Conservation (phyloP, 2,113 vertebrate genomes). For the Ciconia boyciana region DNA sequence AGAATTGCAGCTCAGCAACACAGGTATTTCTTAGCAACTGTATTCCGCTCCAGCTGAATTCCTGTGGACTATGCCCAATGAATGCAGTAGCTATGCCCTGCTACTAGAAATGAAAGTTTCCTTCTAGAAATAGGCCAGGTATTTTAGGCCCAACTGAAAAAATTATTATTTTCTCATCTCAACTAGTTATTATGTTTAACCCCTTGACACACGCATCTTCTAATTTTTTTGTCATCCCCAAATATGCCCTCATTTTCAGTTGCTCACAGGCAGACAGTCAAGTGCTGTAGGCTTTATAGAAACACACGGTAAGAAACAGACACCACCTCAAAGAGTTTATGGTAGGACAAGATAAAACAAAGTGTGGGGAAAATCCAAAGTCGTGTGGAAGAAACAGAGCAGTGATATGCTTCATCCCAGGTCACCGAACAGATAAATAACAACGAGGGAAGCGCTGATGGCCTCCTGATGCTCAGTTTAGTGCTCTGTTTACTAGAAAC, state of each 20-base stretch:
- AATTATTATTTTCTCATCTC: background rate
- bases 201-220: background rate
- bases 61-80: background rate
- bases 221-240: background rate
- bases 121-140: background rate
- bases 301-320: background rate
- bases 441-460: background rate
- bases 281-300: background rate
- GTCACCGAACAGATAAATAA: background rate
- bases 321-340: background rate
- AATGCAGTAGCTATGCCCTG: background rate
- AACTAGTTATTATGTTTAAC: background rate
- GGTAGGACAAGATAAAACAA: background rate
- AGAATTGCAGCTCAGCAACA: background rate
- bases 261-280: background rate
- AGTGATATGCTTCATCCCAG: background rate
- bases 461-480: background rate
- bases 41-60: background rate
- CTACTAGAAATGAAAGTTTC: background rate
- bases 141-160: background rate
- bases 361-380: background rate
- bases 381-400: background rate
- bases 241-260: background rate
- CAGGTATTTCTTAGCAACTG: background rate
- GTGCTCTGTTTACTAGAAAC: background rate